Percentiles rank a stretch among this genome's conserved stretches.
phyloP scores from a whole-genome alignment of 1,140 invertebrate genomes.

The Tenebrio molitor region DNA sequence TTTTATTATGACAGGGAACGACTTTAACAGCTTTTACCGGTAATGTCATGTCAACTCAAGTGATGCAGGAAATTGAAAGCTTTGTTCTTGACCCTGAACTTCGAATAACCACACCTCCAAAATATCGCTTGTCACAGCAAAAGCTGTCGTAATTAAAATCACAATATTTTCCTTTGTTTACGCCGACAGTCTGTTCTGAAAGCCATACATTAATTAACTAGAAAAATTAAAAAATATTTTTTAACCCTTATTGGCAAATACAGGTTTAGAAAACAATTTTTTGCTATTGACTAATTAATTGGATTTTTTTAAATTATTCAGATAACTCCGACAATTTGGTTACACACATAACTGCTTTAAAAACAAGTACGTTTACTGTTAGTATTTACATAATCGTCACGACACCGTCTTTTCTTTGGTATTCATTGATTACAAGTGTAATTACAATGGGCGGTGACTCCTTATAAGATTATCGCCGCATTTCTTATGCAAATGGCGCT shows the following conservation, averaged over 20 bases:
- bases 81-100: background rate
- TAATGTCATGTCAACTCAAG: background rate
- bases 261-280: too few species aligned
- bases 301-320: too few species aligned
- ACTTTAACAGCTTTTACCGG: background rate
- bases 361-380: too few species aligned
- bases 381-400: slow-evolving; percentile 28
- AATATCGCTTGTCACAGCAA: background rate
- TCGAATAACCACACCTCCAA: slow-evolving; percentile 22
- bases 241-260: too few species aligned
- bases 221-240: too few species aligned
- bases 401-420: slow-evolving; percentile 5
- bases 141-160: slow-evolving; percentile 1
- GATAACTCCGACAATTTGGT: too few species aligned
- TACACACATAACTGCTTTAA: too few species aligned
- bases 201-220: too few species aligned
- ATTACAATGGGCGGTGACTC: slow-evolving; percentile 26
- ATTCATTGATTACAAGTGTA: slow-evolving; percentile 16
- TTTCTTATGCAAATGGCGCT: slow-evolving; percentile 28
- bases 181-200: too few species aligned
- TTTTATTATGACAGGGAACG: too few species aligned
- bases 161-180: too few species aligned
- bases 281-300: too few species aligned
- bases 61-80: slow-evolving; percentile 20
- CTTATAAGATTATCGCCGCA: slow-evolving; percentile 28